Percentiles rank a stretch among this genome's conserved stretches.
phyloP scores from a whole-genome alignment of 2,113 vertebrate genomes.

The Pelobates fuscus region DNA sequence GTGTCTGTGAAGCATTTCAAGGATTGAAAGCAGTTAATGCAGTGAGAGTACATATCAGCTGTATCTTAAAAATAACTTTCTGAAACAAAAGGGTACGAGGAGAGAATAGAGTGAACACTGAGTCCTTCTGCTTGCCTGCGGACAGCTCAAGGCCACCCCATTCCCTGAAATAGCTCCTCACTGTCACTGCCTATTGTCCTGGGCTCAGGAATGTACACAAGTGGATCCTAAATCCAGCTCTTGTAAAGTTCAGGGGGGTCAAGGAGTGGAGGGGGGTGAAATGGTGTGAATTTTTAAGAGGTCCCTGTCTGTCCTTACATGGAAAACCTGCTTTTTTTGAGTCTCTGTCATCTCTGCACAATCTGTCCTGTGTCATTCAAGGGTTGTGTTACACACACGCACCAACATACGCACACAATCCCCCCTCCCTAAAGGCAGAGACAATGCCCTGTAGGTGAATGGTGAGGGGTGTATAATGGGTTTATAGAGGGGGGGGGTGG shows the following conservation, averaged over 20 bases:
- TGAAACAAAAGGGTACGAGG: constrained; percentile 45
- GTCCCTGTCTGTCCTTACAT: constrained; percentile 42
- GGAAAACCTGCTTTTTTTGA: constrained; percentile 41
- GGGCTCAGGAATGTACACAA: constrained; percentile 43
- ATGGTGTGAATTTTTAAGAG: constrained; percentile 43
- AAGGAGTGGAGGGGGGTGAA: constrained; percentile 22
- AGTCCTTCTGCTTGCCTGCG: constrained; percentile 14
- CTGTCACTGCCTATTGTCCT: constrained; percentile 44
- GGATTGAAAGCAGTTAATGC: constrained; percentile 5
- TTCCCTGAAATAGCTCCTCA: constrained; percentile 47
- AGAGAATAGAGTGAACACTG: constrained; percentile 27
- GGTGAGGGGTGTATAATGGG: constrained; percentile 28
- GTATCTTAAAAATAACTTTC: constrained; percentile 49
- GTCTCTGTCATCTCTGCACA: constrained; percentile 35
- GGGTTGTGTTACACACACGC: constrained; percentile 46
- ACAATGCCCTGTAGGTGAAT: constrained; percentile 44
- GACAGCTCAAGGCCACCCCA: constrained; percentile 46
- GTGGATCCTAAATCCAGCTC: constrained; percentile 49
- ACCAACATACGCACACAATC: constrained; percentile 12
- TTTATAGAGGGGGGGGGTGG: constrained; percentile 1
- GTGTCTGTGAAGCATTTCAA: neutral
- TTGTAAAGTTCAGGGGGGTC: constrained; percentile 35
- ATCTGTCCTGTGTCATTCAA: constrained; percentile 41
- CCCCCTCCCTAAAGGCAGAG: constrained; percentile 27
- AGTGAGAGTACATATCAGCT: constrained; percentile 25